Base-by-base conservation (phyloP, 2,113 vertebrate species). In the Centropus unirufus region DNA sequence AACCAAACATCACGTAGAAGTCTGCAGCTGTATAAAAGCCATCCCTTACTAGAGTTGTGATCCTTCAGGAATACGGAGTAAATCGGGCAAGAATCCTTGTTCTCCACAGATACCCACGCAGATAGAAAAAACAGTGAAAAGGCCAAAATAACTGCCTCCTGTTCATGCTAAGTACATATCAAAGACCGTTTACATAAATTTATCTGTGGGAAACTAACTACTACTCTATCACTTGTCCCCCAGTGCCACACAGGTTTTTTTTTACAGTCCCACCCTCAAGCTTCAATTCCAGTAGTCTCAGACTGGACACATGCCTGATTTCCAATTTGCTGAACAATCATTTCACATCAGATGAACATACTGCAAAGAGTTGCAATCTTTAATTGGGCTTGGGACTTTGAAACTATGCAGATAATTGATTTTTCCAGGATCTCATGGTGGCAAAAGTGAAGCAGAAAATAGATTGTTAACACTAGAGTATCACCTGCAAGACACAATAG, bases 1-100 rank as follows among this genome's bases (percentile, higher is more conserved):
- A 88, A 80, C 9, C 11, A 51, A 81, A 8, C 5, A 14, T 40
- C 16, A 70, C 0, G 14, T 0, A 52, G 8, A 73, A 36, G 22
- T 57, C 47, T 83, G 34, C 58, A 87, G 20, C 32, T 83, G 24
- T 32, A 46, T 24, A 68, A 86, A 91, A 57, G 8, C 15, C 8
- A 20, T 61, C 18, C 49, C 42, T 6, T 18, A 36, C 8, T 44
- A 26, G 14, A 59, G 57, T 39, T 70, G 63, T 39, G 57, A 58
- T 68, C 47, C 29, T 46, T 40, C 18, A 55, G 13, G 42, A 88
- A 64, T 55, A 64, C 5, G 11, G 14, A 59, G 8, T 34, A 86
- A 79, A 68, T 11, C 3, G 3, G 11, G 26, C 14, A 62, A 44
- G 17, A 87, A 74, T 32, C 9, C 20, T 7, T 32, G 10, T 23